These are phyloP conservation scores for Plecotus auritus DNA, from an alignment of 2,113 vertebrate species.

Conservation along the genomic window DNA sequence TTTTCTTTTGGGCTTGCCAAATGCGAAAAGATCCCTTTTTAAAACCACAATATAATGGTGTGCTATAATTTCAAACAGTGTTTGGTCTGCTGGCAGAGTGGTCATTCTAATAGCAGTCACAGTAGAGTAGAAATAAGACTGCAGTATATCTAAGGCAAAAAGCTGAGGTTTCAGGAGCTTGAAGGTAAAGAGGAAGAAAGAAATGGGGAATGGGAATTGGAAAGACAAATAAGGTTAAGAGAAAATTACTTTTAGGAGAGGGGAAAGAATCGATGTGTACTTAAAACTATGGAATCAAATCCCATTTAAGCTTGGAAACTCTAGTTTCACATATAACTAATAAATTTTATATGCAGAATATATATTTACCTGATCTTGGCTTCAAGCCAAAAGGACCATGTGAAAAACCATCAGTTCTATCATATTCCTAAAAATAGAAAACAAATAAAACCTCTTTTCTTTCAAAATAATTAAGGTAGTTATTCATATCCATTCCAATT, in stretches of 20 bases:
- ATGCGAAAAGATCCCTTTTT: slow-evolving; percentile 63
- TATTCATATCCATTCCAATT: neutral
- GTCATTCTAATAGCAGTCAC: slow-evolving; percentile 64
- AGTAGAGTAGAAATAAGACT: slow-evolving; percentile 65
- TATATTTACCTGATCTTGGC: slow-evolving; percentile 92
- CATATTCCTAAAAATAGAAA: slow-evolving; percentile 80
- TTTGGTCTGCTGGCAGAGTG: slow-evolving; percentile 60
- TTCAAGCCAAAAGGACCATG: slow-evolving; percentile 93
- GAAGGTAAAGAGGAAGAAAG: slow-evolving; percentile 64
- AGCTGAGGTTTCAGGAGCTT: slow-evolving; percentile 58
- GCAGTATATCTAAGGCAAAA: slow-evolving; percentile 61
- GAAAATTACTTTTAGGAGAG: slow-evolving; percentile 60
- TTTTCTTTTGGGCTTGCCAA: slow-evolving; percentile 65
- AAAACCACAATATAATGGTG: slow-evolving; percentile 65
- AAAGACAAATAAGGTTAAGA: slow-evolving; percentile 66
- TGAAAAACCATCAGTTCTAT: slow-evolving; percentile 80
- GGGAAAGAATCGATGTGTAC: slow-evolving; percentile 47
- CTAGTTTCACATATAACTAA: slow-evolving; percentile 30
- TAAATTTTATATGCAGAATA: slow-evolving; percentile 35
- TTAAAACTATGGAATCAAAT: slow-evolving; percentile 53
- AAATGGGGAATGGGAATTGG: slow-evolving; percentile 54
- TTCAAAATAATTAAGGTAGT: slow-evolving; percentile 34
- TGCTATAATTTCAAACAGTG: slow-evolving; percentile 63
- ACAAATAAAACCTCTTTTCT: slow-evolving; percentile 39
- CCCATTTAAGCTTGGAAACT: slow-evolving; percentile 41